Evolutionary conservation across 2,797 vertebrate species (phyloP).

Genomic region (Schizothorax lantsangensis): DNA sequence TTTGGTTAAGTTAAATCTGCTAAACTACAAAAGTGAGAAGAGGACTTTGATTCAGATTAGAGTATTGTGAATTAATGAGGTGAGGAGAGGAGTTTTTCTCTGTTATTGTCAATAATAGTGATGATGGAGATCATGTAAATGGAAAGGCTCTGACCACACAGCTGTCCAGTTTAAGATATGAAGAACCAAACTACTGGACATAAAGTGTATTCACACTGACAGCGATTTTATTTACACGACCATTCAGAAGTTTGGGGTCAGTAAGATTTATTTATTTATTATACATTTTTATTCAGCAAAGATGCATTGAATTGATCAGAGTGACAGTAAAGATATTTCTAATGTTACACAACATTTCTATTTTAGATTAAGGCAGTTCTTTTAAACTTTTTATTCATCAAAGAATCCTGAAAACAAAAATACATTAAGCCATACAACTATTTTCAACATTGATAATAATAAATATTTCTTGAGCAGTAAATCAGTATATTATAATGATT

Average conservation of each 20-base stretch:
- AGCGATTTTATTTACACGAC: background rate
- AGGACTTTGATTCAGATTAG: background rate
- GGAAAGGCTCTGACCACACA: slow-evolving; percentile 27
- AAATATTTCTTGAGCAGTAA: background rate
- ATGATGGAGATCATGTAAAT: slow-evolving; percentile 1
- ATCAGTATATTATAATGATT: background rate
- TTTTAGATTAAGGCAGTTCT: background rate
- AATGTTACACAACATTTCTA: background rate
- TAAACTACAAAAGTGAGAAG: background rate
- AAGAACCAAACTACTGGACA: background rate
- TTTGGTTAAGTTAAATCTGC: background rate
- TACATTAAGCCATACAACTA: too few species aligned
- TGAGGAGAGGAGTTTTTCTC: background rate
- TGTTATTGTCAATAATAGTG: background rate
- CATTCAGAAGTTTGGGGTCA: background rate
- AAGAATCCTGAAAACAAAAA: background rate
- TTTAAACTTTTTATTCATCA: background rate
- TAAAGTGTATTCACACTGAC: background rate
- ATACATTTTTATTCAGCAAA: background rate
- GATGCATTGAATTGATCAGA: background rate
- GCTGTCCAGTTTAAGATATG: background rate
- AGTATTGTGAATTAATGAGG: background rate
- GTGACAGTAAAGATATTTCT: background rate
- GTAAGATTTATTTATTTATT: background rate
- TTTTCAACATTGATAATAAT: background rate